Evolutionary conservation across 2,113 vertebrate species (phyloP).

Genomic region (Chaetops frenatus): DNA sequence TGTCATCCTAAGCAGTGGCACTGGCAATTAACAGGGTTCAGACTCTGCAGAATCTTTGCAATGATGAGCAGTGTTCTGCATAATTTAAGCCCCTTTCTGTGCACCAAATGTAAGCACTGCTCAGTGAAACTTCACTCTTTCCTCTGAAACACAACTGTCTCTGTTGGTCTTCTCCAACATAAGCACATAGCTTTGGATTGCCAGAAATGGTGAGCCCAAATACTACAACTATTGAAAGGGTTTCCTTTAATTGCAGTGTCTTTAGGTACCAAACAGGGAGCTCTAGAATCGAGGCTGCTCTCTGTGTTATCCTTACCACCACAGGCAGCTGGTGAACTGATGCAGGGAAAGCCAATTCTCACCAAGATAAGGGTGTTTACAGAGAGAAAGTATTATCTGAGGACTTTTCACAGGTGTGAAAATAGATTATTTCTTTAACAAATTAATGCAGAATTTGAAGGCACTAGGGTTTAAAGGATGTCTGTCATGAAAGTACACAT

Average conservation of each 20-base stretch:
- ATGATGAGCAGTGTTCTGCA: not conserved
- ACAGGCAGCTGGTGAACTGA: not conserved
- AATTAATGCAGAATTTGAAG: not conserved
- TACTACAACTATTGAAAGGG: not conserved
- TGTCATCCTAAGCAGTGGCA: not conserved
- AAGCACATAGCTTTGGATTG: rapidly evolving
- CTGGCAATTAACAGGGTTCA: not conserved
- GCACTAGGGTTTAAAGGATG: not conserved
- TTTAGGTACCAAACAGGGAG: not conserved
- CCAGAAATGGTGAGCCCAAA: not conserved
- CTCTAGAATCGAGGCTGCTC: not conserved
- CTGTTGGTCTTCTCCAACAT: rapidly evolving
- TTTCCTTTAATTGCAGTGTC: not conserved
- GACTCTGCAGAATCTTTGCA: not conserved
- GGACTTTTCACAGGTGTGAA: not conserved
- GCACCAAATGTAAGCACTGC: not conserved
- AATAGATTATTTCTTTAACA: not conserved
- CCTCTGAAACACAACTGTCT: not conserved
- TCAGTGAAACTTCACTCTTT: not conserved
- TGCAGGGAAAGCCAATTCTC: not conserved
- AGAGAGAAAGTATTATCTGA: not conserved
- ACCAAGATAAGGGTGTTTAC: not conserved
- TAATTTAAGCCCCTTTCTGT: not conserved
- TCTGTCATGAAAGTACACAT: not conserved
- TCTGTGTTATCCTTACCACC: not conserved